Conservation (phyloP, 2,797 vertebrate genomes). For the Euphonia xanthogaster region DNA sequence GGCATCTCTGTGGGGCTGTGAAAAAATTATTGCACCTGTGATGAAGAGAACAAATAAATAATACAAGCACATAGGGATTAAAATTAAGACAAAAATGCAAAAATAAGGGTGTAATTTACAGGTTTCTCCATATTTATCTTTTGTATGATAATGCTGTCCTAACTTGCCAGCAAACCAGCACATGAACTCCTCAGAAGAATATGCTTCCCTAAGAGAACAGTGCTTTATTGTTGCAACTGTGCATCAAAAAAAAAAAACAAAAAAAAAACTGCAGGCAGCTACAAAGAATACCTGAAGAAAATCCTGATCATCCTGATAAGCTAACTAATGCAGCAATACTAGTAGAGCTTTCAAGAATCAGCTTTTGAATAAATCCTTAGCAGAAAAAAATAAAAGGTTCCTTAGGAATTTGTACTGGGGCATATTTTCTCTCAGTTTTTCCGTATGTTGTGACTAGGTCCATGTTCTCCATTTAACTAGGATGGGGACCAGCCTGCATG, state of each 20-base stretch:
- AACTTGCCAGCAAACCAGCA: background rate
- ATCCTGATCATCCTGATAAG: background rate
- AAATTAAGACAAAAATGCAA: background rate
- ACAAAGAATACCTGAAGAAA: background rate
- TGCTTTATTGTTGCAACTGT: background rate
- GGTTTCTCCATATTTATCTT: background rate
- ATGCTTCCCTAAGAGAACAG: background rate
- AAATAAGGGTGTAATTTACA: background rate
- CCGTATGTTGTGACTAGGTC: background rate
- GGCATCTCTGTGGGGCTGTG: background rate
- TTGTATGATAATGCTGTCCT: background rate
- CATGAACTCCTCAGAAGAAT: background rate
- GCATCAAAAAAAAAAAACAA: background rate
- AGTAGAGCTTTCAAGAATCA: background rate
- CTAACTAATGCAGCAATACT: background rate
- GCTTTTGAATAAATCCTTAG: background rate
- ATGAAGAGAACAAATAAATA: background rate
- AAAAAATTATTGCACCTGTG: background rate
- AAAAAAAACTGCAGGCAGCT: background rate
- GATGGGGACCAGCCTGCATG: background rate
- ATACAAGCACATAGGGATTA: background rate
- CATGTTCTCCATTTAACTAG: background rate
- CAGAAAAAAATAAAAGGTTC: background rate
- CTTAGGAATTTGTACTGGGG: background rate
- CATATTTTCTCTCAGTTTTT: background rate